Conservation (phyloP, 1,140 invertebrate species). For the Wasmannia auropunctata region DNA sequence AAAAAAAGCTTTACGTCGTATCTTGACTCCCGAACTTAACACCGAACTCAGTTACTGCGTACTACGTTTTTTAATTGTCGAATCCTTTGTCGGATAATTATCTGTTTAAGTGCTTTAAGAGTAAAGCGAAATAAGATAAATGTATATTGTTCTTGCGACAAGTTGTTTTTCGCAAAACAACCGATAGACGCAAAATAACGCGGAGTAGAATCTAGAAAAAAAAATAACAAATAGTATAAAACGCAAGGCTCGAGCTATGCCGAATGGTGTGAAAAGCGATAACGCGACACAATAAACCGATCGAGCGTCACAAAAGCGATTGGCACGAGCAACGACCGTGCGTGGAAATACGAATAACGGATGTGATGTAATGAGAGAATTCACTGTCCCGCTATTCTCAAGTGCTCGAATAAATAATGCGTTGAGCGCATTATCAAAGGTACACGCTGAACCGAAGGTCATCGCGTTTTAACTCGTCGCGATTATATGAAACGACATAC, state of each 20-base stretch:
- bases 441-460: not conserved
- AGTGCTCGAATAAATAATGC: not conserved
- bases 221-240: not conserved
- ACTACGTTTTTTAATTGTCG: not conserved
- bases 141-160: not conserved
- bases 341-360: conserved; percentile 3
- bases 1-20: not conserved
- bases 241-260: not conserved
- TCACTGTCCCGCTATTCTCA: not conserved
- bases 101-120: not conserved
- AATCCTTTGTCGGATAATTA: conserved; percentile 10
- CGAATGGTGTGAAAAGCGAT: not conserved
- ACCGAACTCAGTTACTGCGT: not conserved
- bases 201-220: not conserved
- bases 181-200: not conserved
- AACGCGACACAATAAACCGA: conserved; percentile 2
- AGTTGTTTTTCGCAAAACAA: not conserved
- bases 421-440: not conserved
- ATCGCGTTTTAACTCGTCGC: not conserved
- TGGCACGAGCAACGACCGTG: conserved; percentile 16
- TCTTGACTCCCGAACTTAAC: too few relatives aligned
- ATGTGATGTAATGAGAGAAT: conserved; percentile 7
- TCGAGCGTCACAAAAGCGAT: not conserved
- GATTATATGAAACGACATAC: conserved; percentile 8
- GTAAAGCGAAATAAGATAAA: conserved; percentile 15